phyloP scores from a whole-genome alignment of 2,888 invertebrate species.

The Drosophila paracracens region DNA sequence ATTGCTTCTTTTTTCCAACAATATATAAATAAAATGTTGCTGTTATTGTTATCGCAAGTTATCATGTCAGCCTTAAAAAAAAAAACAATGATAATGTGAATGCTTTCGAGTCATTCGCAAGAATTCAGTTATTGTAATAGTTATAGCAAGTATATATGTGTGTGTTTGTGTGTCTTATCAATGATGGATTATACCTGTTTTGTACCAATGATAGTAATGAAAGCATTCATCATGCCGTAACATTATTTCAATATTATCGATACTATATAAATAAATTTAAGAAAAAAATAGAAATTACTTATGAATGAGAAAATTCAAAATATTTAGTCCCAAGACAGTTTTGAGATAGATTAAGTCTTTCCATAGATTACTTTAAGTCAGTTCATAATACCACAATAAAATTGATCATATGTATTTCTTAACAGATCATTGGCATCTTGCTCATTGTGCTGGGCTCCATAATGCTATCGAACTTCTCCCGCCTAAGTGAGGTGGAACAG shows the following conservation, averaged over 20 bases:
- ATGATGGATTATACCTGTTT: conserved; percentile 40
- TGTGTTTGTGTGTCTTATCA: conserved; percentile 12
- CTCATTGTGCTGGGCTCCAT: conserved; percentile 89
- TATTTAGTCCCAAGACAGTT: neutral
- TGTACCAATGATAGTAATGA: conserved; percentile 25
- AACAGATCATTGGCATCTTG: conserved; percentile 89
- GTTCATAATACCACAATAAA: neutral
- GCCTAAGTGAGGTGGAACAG: conserved; percentile 85
- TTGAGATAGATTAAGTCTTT: neutral
- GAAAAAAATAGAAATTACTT: neutral
- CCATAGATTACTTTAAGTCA: neutral
- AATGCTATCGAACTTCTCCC: conserved; percentile 87
- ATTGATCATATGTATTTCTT: neutral
- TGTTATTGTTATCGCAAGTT: conserved; percentile 34
- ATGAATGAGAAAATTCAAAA: neutral
- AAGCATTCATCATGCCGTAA: neutral
- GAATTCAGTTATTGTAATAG: conserved; percentile 23
- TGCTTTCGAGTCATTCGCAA: conserved; percentile 36
- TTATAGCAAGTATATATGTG: neutral
- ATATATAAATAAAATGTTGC: neutral
- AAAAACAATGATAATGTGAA: conserved; percentile 6
- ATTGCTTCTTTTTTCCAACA: conserved; percentile 26
- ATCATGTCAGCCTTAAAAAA: conserved; percentile 6
- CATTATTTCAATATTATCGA: neutral
- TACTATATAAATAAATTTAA: too few species aligned